Conservation (phyloP, 2,113 vertebrate species). For the Tragelaphus scriptus region DNA sequence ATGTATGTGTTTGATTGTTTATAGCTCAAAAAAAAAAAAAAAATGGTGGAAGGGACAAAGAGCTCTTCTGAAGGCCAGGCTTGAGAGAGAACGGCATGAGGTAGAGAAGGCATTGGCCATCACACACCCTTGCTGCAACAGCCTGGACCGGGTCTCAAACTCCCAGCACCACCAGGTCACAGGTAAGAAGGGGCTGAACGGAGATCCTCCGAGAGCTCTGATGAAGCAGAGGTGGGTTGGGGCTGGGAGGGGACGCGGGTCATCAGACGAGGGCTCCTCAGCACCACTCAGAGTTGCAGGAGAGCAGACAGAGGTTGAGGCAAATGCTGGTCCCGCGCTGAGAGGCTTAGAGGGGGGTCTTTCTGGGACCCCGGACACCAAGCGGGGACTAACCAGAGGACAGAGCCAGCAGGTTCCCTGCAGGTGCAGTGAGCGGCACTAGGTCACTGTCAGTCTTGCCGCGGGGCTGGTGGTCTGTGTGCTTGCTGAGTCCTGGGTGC, state of each 20-base stretch:
- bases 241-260: neutral
- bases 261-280: neutral
- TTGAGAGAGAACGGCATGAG: neutral
- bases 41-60: neutral
- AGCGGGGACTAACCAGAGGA: fast-evolving
- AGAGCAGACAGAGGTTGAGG: neutral
- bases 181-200: neutral
- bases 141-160: neutral
- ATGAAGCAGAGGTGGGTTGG: neutral
- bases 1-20: neutral
- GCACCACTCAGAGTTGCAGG: neutral
- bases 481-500: neutral
- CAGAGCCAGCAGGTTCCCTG: neutral
- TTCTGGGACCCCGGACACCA: neutral
- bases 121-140: neutral
- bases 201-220: neutral
- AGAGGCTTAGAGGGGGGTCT: neutral
- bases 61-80: neutral
- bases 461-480: neutral
- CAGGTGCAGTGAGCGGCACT: neutral
- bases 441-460: neutral
- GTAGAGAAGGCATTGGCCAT: no score
- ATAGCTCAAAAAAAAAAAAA: neutral
- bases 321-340: neutral
- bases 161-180: neutral